A percentile compares a stretch with the other conserved stretches of the same genome.
Evolutionary conservation across 2,888 invertebrate species (phyloP).

Genomic region (Lochmaea crataegi): DNA sequence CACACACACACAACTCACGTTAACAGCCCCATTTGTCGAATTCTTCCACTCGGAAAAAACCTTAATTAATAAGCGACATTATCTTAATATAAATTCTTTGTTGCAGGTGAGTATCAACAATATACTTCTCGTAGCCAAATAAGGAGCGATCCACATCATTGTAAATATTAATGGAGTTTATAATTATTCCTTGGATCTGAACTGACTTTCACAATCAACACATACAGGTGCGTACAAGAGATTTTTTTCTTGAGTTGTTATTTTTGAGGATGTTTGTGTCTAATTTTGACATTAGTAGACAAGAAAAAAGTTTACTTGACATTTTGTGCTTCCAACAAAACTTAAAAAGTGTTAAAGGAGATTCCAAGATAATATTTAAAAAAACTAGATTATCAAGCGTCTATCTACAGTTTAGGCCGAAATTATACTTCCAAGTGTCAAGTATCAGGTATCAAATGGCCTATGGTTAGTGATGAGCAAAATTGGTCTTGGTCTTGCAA

Average conservation of each 20-base stretch:
- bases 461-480: too few relatives aligned
- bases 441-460: too few relatives aligned
- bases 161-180: slow-evolving; percentile 29
- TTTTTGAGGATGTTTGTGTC: too few relatives aligned
- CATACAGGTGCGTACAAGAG: slow-evolving; percentile 23
- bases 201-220: slow-evolving; percentile 24
- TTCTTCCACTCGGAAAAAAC: slow-evolving; percentile 1
- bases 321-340: too few relatives aligned
- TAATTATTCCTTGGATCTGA: slow-evolving; percentile 22
- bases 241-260: not conserved
- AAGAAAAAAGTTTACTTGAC: too few relatives aligned
- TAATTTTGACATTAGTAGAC: too few relatives aligned
- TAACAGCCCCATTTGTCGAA: slow-evolving; percentile 11
- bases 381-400: too few relatives aligned
- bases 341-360: too few relatives aligned
- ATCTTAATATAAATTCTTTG: slow-evolving; percentile 20
- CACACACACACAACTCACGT: not conserved
- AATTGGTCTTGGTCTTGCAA: too few relatives aligned
- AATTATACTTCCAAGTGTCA: too few relatives aligned
- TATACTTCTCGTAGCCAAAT: slow-evolving; percentile 24
- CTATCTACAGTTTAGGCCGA: too few relatives aligned
- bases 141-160: slow-evolving; percentile 24
- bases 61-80: slow-evolving; percentile 9
- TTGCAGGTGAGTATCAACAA: slow-evolving; percentile 30
- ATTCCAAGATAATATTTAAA: too few relatives aligned